A percentile compares a stretch with the other conserved stretches of the same genome.
Evolutionary conservation across 2,888 invertebrate species (phyloP).

Genomic region (Lithophane ornitopus): DNA sequence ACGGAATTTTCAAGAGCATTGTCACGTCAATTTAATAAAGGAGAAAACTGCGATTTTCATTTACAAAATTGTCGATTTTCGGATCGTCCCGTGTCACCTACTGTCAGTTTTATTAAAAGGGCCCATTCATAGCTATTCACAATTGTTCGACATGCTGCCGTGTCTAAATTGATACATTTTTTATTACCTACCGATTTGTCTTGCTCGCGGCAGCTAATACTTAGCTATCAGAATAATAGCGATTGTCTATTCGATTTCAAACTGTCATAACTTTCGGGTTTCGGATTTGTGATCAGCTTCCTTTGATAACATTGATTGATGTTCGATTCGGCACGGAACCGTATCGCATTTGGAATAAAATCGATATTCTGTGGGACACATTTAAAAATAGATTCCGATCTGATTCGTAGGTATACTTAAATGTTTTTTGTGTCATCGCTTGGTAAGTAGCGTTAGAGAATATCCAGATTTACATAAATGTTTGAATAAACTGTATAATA

Average conservation of each 20-base stretch:
- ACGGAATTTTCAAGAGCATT: too few species aligned
- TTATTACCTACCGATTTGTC: too few species aligned
- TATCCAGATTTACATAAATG: conserved; percentile 43
- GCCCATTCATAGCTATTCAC: background rate
- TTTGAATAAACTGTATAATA: conserved; percentile 33
- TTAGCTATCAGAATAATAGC: background rate
- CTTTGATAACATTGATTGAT: background rate
- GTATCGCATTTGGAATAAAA: background rate
- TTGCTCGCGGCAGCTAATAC: background rate
- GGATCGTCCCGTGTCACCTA: too few species aligned
- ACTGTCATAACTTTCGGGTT: background rate
- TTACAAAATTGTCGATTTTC: too few species aligned
- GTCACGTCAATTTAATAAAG: too few species aligned
- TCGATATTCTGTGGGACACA: conserved; percentile 18
- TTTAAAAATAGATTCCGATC: conserved; percentile 16
- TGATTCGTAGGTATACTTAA: background rate
- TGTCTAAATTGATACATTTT: background rate
- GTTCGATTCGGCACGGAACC: background rate
- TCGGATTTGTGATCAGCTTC: background rate
- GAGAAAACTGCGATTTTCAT: too few species aligned
- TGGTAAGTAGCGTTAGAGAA: conserved; percentile 4
- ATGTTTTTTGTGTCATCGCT: background rate
- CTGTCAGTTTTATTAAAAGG: background rate
- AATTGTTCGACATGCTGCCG: background rate
- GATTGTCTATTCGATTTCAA: background rate